A percentile compares a stretch with the other conserved stretches of the same genome.
These are phyloP conservation scores for Oscheius sp. DNA, from an alignment of 2,888 invertebrate species.

Conservation along the genomic window DNA sequence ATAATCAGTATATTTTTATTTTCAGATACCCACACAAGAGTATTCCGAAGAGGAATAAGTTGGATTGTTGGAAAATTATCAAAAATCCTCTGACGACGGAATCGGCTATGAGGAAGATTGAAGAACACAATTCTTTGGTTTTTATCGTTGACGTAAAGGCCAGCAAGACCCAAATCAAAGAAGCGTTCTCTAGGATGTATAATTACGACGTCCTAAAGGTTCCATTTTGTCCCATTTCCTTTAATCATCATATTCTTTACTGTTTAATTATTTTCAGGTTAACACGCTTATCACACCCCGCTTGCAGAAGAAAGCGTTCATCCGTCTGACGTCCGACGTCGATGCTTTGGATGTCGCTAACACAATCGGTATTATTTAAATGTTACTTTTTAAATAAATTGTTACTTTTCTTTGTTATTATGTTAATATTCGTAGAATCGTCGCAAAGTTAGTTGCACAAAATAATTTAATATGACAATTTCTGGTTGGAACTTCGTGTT, in stretches of 20 bases:
- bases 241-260: too few species aligned
- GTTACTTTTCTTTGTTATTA: too few species aligned
- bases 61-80: slow-evolving; percentile 86
- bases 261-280: too few species aligned
- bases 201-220: slow-evolving; percentile 98
- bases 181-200: slow-evolving; percentile 95
- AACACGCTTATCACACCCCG: slow-evolving; percentile 79
- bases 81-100: slow-evolving; percentile 98
- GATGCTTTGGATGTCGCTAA: slow-evolving; percentile 99
- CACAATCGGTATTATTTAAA: slow-evolving; percentile 74
- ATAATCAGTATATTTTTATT: too few species aligned
- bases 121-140: slow-evolving; percentile 98
- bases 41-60: slow-evolving; percentile 88
- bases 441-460: too few species aligned
- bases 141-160: slow-evolving; percentile 94
- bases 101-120: slow-evolving; percentile 99
- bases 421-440: too few species aligned
- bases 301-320: slow-evolving; percentile 99
- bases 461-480: too few species aligned
- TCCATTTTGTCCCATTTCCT: too few species aligned
- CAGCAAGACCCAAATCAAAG: slow-evolving; percentile 95
- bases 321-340: slow-evolving; percentile 93
- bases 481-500: too few species aligned
- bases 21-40: slow-evolving; percentile 86
- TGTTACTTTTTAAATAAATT: slow-evolving; percentile 16